Evolutionary conservation across 2,888 invertebrate genomes (phyloP), one percentile per base, ranked within the genome.

Genomic region (Antitype chi): DNA sequence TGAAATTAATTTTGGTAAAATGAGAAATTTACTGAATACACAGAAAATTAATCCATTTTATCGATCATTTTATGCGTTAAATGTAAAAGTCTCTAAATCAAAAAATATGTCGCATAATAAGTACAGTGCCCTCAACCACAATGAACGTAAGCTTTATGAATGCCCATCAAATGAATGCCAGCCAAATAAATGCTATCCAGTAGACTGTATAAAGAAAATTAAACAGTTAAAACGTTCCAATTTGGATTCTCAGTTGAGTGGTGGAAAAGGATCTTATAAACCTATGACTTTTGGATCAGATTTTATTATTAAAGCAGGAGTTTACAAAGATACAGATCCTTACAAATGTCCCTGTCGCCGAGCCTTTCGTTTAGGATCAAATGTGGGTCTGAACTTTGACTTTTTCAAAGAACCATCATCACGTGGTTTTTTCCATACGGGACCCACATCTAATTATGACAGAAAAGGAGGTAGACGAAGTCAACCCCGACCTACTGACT

Each of bases 351-450:
- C 15, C 25, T 52, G n/a, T 73, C 49, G 70, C 0, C 80, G 76
- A 72, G 67, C 74, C 43, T 28, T 87, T 15, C 85, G 77, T 57
- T 25, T 90, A 28, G 85, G 87, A 38, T 90, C 91, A 1, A 84
- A 85, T 74, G 79, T 87, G n/a, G 85, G 85, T 78, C 77, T 90
- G 25, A 78, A 86, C 47, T 64, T 90, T 8, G 87, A 89, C 70
- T 90, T 91, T 81, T 87, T 70, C 67, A 91, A 87, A 86, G 78
- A 81, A 57, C 73, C 66, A 70, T 28, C 43, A 23, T 25, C 25
- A 52, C 55, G 28, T 20, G 49, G 20, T 53, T 17, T 9, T n/a
- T 49, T 8, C 66, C 15, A 0, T 62, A 52, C 55, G 60, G 52
- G n/a, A 53, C 25, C 32, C 7, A 17, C 17, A 53, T 17, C 52